These are phyloP conservation scores for Siphlonurus alternatus DNA, from an alignment of 2,888 invertebrate species.

Conservation along the genomic window DNA sequence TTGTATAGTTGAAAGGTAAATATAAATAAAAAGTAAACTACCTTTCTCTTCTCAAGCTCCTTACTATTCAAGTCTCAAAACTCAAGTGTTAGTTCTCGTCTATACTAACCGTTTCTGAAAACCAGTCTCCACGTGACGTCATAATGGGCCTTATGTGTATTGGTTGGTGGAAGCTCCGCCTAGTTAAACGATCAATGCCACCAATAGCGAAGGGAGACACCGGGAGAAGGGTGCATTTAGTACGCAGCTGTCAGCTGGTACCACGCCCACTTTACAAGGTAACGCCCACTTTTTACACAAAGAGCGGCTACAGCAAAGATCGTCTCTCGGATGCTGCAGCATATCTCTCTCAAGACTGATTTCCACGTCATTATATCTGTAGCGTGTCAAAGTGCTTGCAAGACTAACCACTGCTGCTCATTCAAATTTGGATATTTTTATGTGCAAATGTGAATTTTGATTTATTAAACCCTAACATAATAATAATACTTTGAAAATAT, in stretches of 20 bases:
- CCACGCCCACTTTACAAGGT: neutral
- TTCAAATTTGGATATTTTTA: no score
- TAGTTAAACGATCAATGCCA: neutral
- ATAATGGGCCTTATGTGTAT: neutral
- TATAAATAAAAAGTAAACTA: no score
- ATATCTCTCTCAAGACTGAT: no score
- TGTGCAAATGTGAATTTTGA: no score
- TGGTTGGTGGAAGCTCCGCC: neutral
- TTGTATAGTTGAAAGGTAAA: neutral
- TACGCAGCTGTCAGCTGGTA: neutral
- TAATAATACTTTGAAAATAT: no score
- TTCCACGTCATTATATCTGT: no score
- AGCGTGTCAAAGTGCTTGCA: no score
- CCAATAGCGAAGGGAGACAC: neutral
- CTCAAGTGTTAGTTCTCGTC: neutral
- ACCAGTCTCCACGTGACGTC: neutral
- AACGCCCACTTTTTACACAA: neutral
- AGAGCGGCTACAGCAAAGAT: no score
- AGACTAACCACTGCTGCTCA: no score
- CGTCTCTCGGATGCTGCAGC: no score
- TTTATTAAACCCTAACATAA: no score
- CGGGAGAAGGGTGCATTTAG: neutral
- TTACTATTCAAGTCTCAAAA: neutral
- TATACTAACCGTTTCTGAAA: neutral
- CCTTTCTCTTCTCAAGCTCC: neutral